Evolutionary conservation across 2,797 vertebrate species (phyloP).

Genomic region (Pangasius djambal): DNA sequence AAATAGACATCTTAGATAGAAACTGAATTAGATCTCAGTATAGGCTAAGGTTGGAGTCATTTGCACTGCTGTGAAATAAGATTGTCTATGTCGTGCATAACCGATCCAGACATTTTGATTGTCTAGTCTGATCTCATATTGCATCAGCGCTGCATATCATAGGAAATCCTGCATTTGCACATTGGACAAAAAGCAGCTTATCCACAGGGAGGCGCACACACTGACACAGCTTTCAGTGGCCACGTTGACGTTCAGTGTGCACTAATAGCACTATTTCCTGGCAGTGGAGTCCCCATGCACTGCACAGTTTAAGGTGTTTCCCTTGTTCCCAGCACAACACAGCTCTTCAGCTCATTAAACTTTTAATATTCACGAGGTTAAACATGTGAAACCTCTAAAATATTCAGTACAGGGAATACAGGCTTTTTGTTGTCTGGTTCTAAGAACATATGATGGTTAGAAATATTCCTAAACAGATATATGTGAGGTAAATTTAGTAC

Average conservation of each 20-base stretch:
- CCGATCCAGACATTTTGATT: background rate
- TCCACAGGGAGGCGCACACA: conserved; percentile 40
- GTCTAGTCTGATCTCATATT: conserved; percentile 13
- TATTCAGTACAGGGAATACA: background rate
- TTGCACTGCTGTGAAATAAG: background rate
- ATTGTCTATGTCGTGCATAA: background rate
- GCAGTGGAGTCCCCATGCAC: background rate
- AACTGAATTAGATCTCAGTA: background rate
- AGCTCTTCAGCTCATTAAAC: background rate
- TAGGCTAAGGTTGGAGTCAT: background rate
- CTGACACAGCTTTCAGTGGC: conserved; percentile 20
- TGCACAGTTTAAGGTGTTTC: background rate
- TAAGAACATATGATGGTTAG: background rate
- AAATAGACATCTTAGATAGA: background rate
- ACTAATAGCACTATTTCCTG: conserved; percentile 11
- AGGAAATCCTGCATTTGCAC: conserved; percentile 32
- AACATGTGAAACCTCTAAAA: background rate
- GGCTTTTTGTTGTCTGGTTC: background rate
- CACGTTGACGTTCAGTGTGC: conserved; percentile 31
- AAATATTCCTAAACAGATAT: background rate
- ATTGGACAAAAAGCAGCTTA: background rate
- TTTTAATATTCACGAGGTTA: background rate
- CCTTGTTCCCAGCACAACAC: background rate
- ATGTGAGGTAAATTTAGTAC: background rate
- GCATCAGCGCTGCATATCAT: conserved; percentile 26